Evolutionary conservation across 2,888 invertebrate species (phyloP).

Genomic region (Sinotaia quadrata): DNA sequence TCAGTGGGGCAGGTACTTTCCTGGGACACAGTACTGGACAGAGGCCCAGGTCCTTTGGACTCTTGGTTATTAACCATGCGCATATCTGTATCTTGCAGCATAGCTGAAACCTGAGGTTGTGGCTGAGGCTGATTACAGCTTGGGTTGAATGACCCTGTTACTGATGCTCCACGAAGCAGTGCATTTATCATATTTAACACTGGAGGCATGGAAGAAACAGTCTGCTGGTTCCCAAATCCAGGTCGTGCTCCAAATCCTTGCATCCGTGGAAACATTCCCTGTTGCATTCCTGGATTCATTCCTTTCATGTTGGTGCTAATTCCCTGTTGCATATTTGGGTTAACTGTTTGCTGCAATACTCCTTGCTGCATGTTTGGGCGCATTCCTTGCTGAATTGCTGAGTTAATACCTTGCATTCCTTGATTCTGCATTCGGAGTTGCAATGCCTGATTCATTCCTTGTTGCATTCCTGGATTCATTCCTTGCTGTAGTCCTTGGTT

Average conservation of each 20-base stretch:
- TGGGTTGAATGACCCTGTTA: slow-evolving; percentile 3
- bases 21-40: too few species aligned
- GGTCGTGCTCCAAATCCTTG: slow-evolving; percentile 18
- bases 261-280: slow-evolving; percentile 30
- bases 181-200: slow-evolving; percentile 43
- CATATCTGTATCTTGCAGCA: slow-evolving; percentile 16
- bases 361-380: slow-evolving; percentile 17
- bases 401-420: slow-evolving; percentile 13
- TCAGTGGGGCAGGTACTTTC: too few species aligned
- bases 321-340: neutral
- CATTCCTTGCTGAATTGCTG: slow-evolving; percentile 23
- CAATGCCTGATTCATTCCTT: slow-evolving; percentile 14
- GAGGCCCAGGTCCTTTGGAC: too few species aligned
- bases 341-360: slow-evolving; percentile 20
- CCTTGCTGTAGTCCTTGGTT: slow-evolving; percentile 10
- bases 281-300: slow-evolving; percentile 15
- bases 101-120: neutral
- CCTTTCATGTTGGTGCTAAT: slow-evolving; percentile 19
- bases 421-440: neutral
- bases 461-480: slow-evolving; percentile 4
- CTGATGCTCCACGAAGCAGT: slow-evolving; percentile 22
- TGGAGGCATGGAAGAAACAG: slow-evolving; percentile 29
- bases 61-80: too few species aligned
- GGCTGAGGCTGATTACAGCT: neutral
- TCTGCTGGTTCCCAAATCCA: slow-evolving; percentile 24